phyloP scores from a whole-genome alignment of 1,140 invertebrate species.

The Ceratosolen fusciceps region DNA sequence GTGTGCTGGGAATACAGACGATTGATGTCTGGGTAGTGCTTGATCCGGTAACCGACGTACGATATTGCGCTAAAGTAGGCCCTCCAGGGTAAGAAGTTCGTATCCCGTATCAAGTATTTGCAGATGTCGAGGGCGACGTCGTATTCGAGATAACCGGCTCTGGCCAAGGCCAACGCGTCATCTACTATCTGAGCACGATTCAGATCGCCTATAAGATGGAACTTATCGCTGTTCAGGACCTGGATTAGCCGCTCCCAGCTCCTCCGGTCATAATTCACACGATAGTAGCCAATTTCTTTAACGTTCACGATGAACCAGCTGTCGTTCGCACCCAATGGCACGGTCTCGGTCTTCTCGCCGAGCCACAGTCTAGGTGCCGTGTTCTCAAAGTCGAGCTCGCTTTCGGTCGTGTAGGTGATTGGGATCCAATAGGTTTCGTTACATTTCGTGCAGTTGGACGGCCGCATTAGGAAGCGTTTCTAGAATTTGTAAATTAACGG shows the following conservation, averaged over 20 bases:
- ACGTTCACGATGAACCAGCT: conserved; percentile 76
- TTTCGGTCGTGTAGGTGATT: conserved; percentile 51
- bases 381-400: conserved; percentile 31
- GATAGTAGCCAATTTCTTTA: conserved; percentile 77
- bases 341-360: conserved; percentile 49
- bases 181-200: conserved; percentile 77
- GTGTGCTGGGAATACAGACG: conserved; percentile 47
- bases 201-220: conserved; percentile 70
- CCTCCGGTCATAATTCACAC: conserved; percentile 75
- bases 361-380: conserved; percentile 60
- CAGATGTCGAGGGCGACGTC: conserved; percentile 67
- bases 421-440: conserved; percentile 56
- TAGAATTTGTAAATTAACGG: too few relatives aligned
- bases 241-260: conserved; percentile 72
- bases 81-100: conserved; percentile 67
- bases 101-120: conserved; percentile 75
- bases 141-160: conserved; percentile 62
- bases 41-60: conserved; percentile 21
- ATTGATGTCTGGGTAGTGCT: neutral
- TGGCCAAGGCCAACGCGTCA: conserved; percentile 70
- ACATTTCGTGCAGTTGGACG: neutral
- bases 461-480: conserved; percentile 42
- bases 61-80: conserved; percentile 59
- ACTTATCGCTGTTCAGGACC: conserved; percentile 66
- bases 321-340: conserved; percentile 51